Conservation (phyloP, 1,140 invertebrate genomes). For the Aphelinus certus region DNA sequence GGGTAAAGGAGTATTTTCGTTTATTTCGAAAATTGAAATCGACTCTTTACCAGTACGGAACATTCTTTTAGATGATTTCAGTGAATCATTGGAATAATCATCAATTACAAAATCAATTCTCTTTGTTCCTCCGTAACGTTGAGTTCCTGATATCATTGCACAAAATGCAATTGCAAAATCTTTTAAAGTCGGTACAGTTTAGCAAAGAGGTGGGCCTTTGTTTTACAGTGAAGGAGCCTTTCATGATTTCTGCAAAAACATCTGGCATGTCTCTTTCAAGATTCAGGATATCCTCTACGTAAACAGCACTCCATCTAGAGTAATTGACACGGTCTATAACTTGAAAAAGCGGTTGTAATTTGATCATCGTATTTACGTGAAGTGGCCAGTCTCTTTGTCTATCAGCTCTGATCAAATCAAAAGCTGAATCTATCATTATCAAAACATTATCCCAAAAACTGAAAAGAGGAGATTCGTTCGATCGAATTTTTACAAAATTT, state of each 20-base stretch:
- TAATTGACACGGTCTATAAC: constrained; percentile 6
- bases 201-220: not conserved
- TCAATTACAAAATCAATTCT: not conserved
- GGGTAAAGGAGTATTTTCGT: not conserved
- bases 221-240: constrained; percentile 13
- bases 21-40: not conserved
- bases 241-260: constrained; percentile 1
- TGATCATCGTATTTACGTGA: not conserved
- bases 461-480: constrained; percentile 22
- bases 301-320: constrained; percentile 1
- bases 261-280: constrained; percentile 1
- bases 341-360: constrained; percentile 1
- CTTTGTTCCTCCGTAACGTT: not conserved
- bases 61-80: constrained; percentile 1
- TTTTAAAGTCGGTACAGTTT: not conserved
- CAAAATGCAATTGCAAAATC: not conserved
- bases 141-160: not conserved
- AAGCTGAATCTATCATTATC: constrained; percentile 15
- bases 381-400: constrained; percentile 1
- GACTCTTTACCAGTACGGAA: not conserved
- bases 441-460: constrained; percentile 21
- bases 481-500: constrained; percentile 22
- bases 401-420: constrained; percentile 20
- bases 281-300: not conserved
- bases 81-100: not conserved